Base-by-base conservation (phyloP, 2,113 vertebrate genomes). In the Trogon surrucura region DNA sequence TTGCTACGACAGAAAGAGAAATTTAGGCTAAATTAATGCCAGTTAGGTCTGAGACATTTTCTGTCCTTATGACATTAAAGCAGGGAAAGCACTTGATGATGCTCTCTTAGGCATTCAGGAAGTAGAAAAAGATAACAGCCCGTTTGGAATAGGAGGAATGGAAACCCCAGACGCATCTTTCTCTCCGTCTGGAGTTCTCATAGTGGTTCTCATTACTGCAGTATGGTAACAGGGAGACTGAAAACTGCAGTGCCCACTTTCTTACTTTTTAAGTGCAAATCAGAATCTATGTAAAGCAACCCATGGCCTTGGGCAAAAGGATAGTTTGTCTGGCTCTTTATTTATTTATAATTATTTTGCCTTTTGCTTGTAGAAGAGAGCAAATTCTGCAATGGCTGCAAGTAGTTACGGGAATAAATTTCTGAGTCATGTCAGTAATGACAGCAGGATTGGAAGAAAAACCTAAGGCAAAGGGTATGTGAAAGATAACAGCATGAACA, bases 341-440 rank as follows among this genome's bases (percentile, higher is more conserved):
- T n/a, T 86, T 61, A 57, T 80, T 73, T 90, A 36, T 13, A 83
- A 54, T 62, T 80, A 70, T 89, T 91, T 78, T 84, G 22, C 13
- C 13, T 79, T 58, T 74, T 84, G 9, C 25, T 88, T 78, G 5
- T 44, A 78, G 62, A 90, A 9, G 5, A 78, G 45, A 93, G 22
- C 1, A 88, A 92, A 72, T 44, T 22, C 25, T 41, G 20, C 44
- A 87, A 71, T 5, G 23, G 17, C 29, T 79, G 51, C 21, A 65
- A 50, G n/a, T 29, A 88, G n/a, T 44, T 44, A 62, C 16, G 9
- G 11, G 34, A 79, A 93, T 67, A 58, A 54, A 84, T 74, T 85
- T 58, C 70, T 88, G 32, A 91, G 34, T 57, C 17, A 50, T 53
- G 23, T 51, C 47, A 70, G 44, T 66, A 56, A 58, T 38, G 60